A percentile compares a stretch with the other conserved stretches of the same genome.
Evolutionary conservation across 2,888 invertebrate genomes (phyloP).

Genomic region (Theristus sp.): DNA sequence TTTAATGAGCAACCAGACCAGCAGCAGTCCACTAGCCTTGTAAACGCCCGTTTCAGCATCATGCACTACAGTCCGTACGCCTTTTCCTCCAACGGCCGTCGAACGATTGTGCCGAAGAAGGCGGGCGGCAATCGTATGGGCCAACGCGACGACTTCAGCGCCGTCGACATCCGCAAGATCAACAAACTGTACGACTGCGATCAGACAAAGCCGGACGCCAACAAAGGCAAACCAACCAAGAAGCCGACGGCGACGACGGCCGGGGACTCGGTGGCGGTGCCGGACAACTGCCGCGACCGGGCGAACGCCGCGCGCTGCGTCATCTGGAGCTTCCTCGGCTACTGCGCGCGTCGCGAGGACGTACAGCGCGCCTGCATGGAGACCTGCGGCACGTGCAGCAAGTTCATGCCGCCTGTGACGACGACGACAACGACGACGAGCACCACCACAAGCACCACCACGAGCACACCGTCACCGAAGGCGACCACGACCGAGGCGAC

Average conservation of each 20-base stretch:
- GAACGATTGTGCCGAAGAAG: constrained; percentile 28
- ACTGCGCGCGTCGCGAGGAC: not conserved
- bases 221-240: not conserved
- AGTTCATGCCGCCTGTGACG: no score
- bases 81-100: constrained; percentile 16
- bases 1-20: no score
- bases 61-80: constrained; percentile 31
- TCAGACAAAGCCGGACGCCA: constrained; percentile 2
- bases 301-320: not conserved
- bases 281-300: not conserved
- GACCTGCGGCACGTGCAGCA: constrained; percentile 1
- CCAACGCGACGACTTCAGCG: constrained; percentile 31
- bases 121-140: constrained; percentile 29
- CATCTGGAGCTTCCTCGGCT: constrained; percentile 11
- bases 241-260: not conserved
- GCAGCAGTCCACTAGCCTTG: no score
- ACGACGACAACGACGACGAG: no score
- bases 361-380: not conserved
- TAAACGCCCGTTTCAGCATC: not conserved
- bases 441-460: no score
- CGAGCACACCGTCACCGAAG: not conserved
- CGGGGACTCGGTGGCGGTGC: not conserved
- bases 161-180: constrained; percentile 31
- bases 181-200: constrained; percentile 32
- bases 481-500: not conserved